Evolutionary conservation across 2,888 invertebrate genomes (phyloP).

Genomic region (Papilio protenor): DNA sequence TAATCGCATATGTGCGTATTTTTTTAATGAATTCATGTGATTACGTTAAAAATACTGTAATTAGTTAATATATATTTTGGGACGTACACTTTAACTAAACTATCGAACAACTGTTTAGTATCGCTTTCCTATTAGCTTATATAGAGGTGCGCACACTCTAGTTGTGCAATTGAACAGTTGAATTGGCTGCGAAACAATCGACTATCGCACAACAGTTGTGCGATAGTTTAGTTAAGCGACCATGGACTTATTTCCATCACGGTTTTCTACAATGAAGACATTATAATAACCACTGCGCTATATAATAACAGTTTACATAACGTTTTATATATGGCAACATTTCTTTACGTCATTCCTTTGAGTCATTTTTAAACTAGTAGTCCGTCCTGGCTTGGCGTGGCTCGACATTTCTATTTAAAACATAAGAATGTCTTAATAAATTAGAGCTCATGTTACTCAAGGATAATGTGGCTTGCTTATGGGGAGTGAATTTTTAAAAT

Average conservation of each 20-base stretch:
- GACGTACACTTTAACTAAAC: too few relatives aligned
- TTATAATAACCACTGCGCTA: slow-evolving; percentile 28
- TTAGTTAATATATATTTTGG: not conserved
- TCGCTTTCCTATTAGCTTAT: too few relatives aligned
- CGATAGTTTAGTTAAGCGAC: not conserved
- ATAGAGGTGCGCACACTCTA: too few relatives aligned
- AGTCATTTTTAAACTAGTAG: not conserved
- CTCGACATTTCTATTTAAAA: not conserved
- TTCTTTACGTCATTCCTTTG: slow-evolving; percentile 40
- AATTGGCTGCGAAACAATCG: too few relatives aligned
- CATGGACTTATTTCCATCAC: slow-evolving; percentile 37
- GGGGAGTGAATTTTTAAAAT: too few relatives aligned
- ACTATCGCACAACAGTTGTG: too few relatives aligned
- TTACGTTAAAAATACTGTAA: slow-evolving; percentile 26
- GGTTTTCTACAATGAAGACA: slow-evolving; percentile 40
- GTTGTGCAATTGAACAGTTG: too few relatives aligned
- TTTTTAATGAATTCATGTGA: slow-evolving; percentile 15
- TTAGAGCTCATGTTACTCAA: too few relatives aligned
- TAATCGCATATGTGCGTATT: slow-evolving; percentile 10
- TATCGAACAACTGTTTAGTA: too few relatives aligned
- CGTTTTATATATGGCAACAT: slow-evolving; percentile 27
- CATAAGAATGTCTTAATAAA: too few relatives aligned
- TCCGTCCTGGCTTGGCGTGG: not conserved
- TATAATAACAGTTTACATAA: slow-evolving; percentile 29
- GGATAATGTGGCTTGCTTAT: not conserved